Percentiles rank a stretch among this genome's conserved stretches.
Evolutionary conservation across 2,797 vertebrate species (phyloP).

Genomic region (Crenuchus spilurus): DNA sequence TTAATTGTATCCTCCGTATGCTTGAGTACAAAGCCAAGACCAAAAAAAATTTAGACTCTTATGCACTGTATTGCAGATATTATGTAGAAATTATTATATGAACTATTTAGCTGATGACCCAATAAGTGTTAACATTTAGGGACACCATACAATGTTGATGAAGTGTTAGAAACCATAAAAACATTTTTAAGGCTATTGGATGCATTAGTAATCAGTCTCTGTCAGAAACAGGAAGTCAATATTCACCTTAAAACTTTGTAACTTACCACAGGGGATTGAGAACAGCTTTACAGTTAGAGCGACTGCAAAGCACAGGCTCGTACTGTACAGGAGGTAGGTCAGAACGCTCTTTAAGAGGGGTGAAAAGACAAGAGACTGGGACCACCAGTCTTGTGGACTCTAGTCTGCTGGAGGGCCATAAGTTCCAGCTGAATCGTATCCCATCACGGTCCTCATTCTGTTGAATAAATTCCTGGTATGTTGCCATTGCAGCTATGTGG

Average conservation of each 20-base stretch:
- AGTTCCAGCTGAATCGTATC: conserved; percentile 97
- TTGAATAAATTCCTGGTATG: conserved; percentile 97
- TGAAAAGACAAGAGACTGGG: conserved; percentile 93
- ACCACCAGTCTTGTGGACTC: conserved; percentile 95
- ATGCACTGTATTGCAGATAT: no score
- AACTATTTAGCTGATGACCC: no score
- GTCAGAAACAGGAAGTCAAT: conserved; percentile 3
- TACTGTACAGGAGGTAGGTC: conserved; percentile 95
- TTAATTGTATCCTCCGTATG: no score
- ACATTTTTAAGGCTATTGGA: no score
- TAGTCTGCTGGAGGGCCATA: conserved; percentile 95
- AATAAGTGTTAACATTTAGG: no score
- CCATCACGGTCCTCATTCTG: conserved; percentile 96
- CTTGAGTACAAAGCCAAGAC: no score
- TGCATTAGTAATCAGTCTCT: no score
- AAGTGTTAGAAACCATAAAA: no score
- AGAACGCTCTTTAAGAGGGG: conserved; percentile 90
- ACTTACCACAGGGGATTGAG: conserved; percentile 96
- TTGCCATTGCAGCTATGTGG: conserved; percentile 79
- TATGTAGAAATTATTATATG: no score
- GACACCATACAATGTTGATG: no score
- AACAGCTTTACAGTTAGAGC: conserved; percentile 91
- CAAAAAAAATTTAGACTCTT: no score
- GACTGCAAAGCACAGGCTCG: conserved; percentile 93
- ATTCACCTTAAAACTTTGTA: background rate